Base-by-base conservation (phyloP, 2,888 invertebrate genomes). In the Callinectes sapidus region DNA sequence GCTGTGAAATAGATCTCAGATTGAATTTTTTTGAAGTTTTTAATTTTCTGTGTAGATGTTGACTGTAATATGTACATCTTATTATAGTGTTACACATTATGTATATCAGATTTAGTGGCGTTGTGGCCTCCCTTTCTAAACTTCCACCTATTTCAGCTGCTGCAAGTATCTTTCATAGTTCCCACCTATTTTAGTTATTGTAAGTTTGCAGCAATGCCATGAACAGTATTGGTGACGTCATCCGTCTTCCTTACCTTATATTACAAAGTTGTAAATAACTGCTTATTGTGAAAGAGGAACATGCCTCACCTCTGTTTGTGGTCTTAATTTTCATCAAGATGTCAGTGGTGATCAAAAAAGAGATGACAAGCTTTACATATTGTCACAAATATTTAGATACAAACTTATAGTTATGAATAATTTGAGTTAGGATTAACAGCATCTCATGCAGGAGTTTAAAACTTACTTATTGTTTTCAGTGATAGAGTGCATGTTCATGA, bases 171-270 rank as follows among this genome's bases (percentile, higher is more conserved):
- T 23, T 71, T 71, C 71, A n/a, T 28, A 71, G 28, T 13, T 10
- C 28, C 13, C 28, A 13, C 71, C 10, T 28, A n/a, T 71, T 28
- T 28, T 2, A 71, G 13, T 71, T 28, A n/a, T 28, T 71, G 3
- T 71, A 28, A n/a, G 10, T 28, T 28, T 71, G 28, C 28, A 71
- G 10, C 28, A 71, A 2, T 71, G 71, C 71, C 71, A 71, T 71
- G 71, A 28, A 28, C 71, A 71, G 71, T 71, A 71, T 71, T 71
- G 71, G n/a, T 71, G 71, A 71, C 28, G 71, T 71, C 28, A 71
- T 71, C 28, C 10, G 28, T 71, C 71, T 71, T 71, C 71, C 71
- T 71, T 71, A 23, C 10, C 71, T 71, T 23, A 28, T 71, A 71
- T 71, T 71, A 28, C 71, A 71, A 23, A 71, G 28, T 23, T 61